A percentile compares a stretch with the other conserved stretches of the same genome.
Conservation (phyloP, 2,888 invertebrate species). For the Eurois occulta region DNA sequence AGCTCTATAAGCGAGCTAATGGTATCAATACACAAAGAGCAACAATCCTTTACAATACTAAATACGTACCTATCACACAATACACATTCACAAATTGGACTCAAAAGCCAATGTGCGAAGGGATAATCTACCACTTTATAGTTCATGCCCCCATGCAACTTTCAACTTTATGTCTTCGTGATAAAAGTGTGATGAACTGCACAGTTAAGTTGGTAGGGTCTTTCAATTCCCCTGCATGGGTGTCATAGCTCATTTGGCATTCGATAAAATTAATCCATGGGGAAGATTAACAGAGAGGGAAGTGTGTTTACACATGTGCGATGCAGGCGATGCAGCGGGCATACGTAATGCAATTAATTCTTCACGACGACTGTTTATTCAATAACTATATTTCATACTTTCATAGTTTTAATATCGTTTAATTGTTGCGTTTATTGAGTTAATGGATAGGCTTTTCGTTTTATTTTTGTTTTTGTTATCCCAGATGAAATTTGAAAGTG, state of each 20-base stretch:
- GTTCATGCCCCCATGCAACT: constrained; percentile 44
- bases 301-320: constrained; percentile 84
- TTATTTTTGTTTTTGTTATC: constrained; percentile 29
- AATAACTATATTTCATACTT: constrained; percentile 77
- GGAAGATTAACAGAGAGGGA: constrained; percentile 83
- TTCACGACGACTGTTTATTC: constrained; percentile 77
- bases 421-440: constrained; percentile 71
- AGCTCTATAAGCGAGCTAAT: constrained; percentile 65
- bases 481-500: constrained; percentile 5
- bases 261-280: constrained; percentile 88
- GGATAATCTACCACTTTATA: constrained; percentile 53
- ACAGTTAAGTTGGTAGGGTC: constrained; percentile 68
- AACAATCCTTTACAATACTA: constrained; percentile 74
- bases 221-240: constrained; percentile 80
- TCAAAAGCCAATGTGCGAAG: constrained; percentile 84
- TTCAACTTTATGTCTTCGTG: constrained; percentile 67
- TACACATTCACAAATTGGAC: constrained; percentile 88
- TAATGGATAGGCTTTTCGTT: constrained; percentile 49
- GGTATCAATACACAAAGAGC: constrained; percentile 69
- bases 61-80: constrained; percentile 82
- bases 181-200: constrained; percentile 65
- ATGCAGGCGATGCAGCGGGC: constrained; percentile 68
- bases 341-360: constrained; percentile 85
- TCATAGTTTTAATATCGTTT: constrained; percentile 71
- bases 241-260: constrained; percentile 90